Evolutionary conservation across 2,113 vertebrate genomes (phyloP).

Genomic region (Microtus ochrogaster): DNA sequence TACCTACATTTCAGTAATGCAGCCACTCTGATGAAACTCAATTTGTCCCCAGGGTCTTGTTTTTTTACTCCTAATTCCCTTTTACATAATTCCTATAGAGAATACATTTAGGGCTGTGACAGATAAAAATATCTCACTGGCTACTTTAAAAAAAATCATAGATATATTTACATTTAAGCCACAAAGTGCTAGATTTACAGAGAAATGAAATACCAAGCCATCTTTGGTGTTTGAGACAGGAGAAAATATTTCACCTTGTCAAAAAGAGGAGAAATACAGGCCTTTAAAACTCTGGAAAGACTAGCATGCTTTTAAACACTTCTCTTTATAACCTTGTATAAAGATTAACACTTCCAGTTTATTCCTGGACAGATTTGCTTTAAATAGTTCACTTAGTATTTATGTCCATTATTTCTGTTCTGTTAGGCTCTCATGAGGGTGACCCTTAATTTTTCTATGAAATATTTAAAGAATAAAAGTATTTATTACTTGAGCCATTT

Average conservation of each 20-base stretch:
- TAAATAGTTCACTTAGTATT: neutral
- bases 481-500: neutral
- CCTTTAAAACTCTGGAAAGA: slow-evolving; percentile 39
- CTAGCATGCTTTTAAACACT: slow-evolving; percentile 1
- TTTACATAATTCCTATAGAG: neutral
- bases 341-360: neutral
- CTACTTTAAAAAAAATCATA: slow-evolving; percentile 31
- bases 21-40: neutral
- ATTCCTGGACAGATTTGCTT: neutral
- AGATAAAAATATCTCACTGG: neutral
- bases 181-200: neutral
- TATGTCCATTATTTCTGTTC: neutral
- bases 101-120: neutral
- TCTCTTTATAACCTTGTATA: slow-evolving; percentile 21
- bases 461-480: neutral
- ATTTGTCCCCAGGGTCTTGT: neutral
- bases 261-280: neutral
- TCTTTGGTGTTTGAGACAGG: neutral
- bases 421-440: neutral
- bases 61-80: neutral
- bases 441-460: neutral
- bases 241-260: neutral
- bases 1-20: neutral
- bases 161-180: neutral
- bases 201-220: neutral